Evolutionary conservation across 1,140 invertebrate genomes (phyloP).

Genomic region (Yoshiicerus persimilis): DNA sequence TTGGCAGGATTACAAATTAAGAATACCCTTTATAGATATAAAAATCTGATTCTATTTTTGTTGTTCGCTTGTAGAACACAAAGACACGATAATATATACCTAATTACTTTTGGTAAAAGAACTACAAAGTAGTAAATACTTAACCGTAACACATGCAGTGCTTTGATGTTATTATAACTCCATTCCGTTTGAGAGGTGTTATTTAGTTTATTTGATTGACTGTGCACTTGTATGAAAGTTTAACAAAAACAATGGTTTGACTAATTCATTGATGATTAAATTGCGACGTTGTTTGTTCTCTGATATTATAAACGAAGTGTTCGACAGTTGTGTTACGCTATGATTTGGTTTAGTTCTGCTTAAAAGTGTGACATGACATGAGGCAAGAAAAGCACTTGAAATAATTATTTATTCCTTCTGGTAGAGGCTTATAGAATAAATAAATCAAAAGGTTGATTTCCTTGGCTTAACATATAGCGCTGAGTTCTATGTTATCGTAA

Average conservation of each 20-base stretch:
- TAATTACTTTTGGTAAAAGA: neutral
- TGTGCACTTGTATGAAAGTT: neutral
- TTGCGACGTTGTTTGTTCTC: neutral
- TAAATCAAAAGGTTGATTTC: conserved; percentile 2
- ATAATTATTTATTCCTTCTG: conserved; percentile 5
- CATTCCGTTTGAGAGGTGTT: neutral
- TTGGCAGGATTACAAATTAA: neutral
- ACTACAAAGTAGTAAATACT: neutral
- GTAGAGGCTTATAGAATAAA: neutral
- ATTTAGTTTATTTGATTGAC: neutral
- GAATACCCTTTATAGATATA: neutral
- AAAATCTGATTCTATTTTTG: neutral
- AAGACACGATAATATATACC: neutral
- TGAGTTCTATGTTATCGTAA: neutral
- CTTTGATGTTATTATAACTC: neutral
- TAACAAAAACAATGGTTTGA: neutral
- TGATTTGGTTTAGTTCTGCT: neutral
- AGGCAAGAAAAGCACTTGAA: neutral
- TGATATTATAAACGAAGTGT: neutral
- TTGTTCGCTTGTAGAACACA: neutral
- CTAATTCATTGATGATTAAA: conserved; percentile 10
- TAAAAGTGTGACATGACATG: neutral
- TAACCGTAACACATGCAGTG: neutral
- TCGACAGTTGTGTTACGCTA: neutral
- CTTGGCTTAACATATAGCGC: neutral